Base-by-base conservation (phyloP, 2,113 vertebrate genomes). In the Phrynosoma platyrhinos region DNA sequence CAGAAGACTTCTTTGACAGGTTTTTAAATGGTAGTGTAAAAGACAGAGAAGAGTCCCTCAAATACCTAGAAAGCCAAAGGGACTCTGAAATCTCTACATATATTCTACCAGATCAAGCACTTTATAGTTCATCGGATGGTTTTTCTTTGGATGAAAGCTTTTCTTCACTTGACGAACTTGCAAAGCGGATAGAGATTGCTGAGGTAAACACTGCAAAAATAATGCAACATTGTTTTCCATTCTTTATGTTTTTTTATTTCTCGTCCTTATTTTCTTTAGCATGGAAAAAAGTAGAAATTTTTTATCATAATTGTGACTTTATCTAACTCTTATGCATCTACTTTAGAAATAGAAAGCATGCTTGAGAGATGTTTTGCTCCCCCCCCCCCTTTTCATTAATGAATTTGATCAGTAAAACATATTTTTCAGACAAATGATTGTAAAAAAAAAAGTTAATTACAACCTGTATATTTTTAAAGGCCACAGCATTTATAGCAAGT, bases 91-190 rank as follows among this genome's bases (percentile, higher is more conserved):
- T 91, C 47, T 84, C 95, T 92, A 93, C 92, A 87, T 96, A 96
- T 89, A 95, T 96, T 83, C 96, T 94, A 89, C 90, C 94, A 0
- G 97, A 97, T 76, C 95, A 87, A 91, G 95, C 91, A 0, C 96
- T 97, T 82, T 97, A 93, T 16, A 96, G 87, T 79, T 94, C 96
- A 14, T 93, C 94, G 84, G 97, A 97, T 87, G 91, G 87, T 83
- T 94, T 96, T 90, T 96, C 96, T 42, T 86, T 96, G 2, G 97
- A 97, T 53, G 98, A 98, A 1, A 95, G 96, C 75, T 96, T 97
- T 87, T 96, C 97, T 84, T 98, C 98, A 77, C 98, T 98, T 66
- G 98, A 99, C 91, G 98, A 98, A 90, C 97, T 99, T 92, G 98
- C 97, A 91, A 98, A 97, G 89, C 97, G 97, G 92, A 98, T 98